phyloP scores from a whole-genome alignment of 2,113 vertebrate genomes.

The Ceyx melanurus region DNA sequence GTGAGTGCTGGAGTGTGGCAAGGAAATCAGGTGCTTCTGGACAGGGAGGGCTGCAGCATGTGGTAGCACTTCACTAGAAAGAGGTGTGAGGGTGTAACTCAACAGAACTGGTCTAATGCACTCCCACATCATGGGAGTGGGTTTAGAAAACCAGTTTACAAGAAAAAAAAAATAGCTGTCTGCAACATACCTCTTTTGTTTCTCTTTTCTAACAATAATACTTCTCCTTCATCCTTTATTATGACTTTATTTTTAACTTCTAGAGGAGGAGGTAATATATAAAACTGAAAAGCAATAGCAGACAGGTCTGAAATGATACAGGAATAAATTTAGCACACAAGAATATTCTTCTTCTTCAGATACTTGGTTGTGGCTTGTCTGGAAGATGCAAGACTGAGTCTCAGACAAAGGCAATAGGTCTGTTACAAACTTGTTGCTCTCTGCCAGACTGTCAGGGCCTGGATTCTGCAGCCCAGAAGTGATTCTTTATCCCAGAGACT shows the following conservation, averaged over 20 bases:
- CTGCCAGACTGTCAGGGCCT: background rate
- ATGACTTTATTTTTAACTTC: background rate
- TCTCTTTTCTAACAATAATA: background rate
- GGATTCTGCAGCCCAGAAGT: background rate
- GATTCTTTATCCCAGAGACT: background rate
- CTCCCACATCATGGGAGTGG: background rate
- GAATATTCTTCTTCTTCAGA: background rate
- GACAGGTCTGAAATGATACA: background rate
- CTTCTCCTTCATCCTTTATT: background rate
- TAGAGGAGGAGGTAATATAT: background rate
- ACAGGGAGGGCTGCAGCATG: background rate
- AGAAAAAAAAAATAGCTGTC: background rate
- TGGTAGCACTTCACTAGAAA: background rate
- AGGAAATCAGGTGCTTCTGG: background rate
- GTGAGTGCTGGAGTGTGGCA: constrained; percentile 56
- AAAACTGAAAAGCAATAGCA: background rate
- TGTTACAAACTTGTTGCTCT: background rate
- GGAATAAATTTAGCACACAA: background rate
- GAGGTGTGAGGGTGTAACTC: background rate
- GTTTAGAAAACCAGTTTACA: background rate
- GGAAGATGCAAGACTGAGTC: background rate
- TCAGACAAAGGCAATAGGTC: background rate
- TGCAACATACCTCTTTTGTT: background rate
- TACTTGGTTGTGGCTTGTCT: background rate
- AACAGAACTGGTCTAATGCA: background rate